Percentiles rank a stretch among this genome's conserved stretches.
Evolutionary conservation across 2,797 vertebrate genomes (phyloP).

Genomic region (Oreonectes daqikongensis): DNA sequence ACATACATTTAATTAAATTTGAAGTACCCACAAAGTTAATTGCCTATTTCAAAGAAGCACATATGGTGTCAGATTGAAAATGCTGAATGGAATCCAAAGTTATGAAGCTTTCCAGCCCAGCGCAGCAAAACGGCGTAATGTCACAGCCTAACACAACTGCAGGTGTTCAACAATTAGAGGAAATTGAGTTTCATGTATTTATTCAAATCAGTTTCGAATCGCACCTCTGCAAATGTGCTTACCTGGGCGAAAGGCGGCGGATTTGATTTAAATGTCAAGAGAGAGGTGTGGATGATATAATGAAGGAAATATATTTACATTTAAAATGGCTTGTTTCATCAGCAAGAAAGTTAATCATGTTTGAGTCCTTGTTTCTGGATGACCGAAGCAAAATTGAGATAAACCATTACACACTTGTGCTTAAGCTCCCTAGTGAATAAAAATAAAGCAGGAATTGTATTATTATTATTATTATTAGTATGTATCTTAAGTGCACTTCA

Average conservation of each 20-base stretch:
- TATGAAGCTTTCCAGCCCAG: constrained; percentile 72
- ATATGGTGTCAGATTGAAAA: constrained; percentile 78
- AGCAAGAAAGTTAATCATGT: constrained; percentile 70
- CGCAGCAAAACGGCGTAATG: constrained; percentile 79
- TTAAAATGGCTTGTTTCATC: constrained; percentile 72
- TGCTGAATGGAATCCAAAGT: constrained; percentile 74
- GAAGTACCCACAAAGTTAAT: constrained; percentile 65
- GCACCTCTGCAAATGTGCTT: constrained; percentile 76
- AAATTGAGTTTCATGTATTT: constrained; percentile 79
- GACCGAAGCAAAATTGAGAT: constrained; percentile 74
- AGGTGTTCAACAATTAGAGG: constrained; percentile 79
- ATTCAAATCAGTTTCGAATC: constrained; percentile 80
- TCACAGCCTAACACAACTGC: constrained; percentile 79
- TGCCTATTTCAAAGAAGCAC: constrained; percentile 71
- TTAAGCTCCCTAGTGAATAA: constrained; percentile 44
- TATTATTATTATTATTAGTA: constrained; percentile 61
- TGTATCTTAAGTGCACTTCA: background rate
- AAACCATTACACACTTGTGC: constrained; percentile 65
- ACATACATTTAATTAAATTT: constrained; percentile 67
- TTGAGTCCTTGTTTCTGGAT: constrained; percentile 67
- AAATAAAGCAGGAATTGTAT: background rate
- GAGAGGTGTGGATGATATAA: constrained; percentile 63
- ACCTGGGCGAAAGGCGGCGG: constrained; percentile 70
- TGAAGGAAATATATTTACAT: constrained; percentile 76
- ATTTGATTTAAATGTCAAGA: constrained; percentile 59